A percentile compares a stretch with the other conserved stretches of the same genome.
phyloP scores from a whole-genome alignment of 2,113 vertebrate genomes.

The Takifugu flavidus region DNA sequence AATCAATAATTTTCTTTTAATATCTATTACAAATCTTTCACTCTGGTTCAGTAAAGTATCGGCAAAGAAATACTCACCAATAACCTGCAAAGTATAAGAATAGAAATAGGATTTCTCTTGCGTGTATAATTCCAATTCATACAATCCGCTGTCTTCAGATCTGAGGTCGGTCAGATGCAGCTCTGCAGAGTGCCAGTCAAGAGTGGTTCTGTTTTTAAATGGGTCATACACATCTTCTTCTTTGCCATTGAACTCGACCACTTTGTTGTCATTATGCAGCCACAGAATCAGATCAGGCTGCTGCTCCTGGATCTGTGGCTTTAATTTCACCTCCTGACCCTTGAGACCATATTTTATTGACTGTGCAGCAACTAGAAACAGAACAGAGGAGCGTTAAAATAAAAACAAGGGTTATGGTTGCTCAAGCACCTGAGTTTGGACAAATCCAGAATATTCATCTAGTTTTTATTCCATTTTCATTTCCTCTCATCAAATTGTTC shows the following conservation, averaged over 20 bases:
- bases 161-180: too few relatives aligned
- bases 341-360: slow-evolving; percentile 1
- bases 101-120: rapidly evolving
- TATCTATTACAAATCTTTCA: too few relatives aligned
- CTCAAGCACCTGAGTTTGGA: not conserved
- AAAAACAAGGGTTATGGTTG: not conserved
- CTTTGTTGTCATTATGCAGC: slow-evolving; percentile 49
- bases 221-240: too few relatives aligned
- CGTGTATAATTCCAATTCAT: too few relatives aligned
- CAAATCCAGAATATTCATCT: not conserved
- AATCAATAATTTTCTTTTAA: too few relatives aligned
- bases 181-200: too few relatives aligned
- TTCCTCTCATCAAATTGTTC: too few relatives aligned
- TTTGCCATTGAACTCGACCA: slow-evolving; percentile 10
- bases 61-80: slow-evolving; percentile 49
- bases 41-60: not conserved
- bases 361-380: slow-evolving; percentile 27
- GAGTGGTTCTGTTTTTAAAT: too few relatives aligned
- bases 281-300: slow-evolving; percentile 44
- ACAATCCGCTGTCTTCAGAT: too few relatives aligned
- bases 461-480: too few relatives aligned
- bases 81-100: slow-evolving; percentile 26
- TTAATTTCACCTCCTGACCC: slow-evolving; percentile 14
- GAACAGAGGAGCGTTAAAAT: not conserved
- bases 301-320: not conserved